These are phyloP conservation scores for Zoanthus sociatus DNA, from an alignment of 92 coral and sea anemone genomes.

Conservation along the genomic window DNA sequence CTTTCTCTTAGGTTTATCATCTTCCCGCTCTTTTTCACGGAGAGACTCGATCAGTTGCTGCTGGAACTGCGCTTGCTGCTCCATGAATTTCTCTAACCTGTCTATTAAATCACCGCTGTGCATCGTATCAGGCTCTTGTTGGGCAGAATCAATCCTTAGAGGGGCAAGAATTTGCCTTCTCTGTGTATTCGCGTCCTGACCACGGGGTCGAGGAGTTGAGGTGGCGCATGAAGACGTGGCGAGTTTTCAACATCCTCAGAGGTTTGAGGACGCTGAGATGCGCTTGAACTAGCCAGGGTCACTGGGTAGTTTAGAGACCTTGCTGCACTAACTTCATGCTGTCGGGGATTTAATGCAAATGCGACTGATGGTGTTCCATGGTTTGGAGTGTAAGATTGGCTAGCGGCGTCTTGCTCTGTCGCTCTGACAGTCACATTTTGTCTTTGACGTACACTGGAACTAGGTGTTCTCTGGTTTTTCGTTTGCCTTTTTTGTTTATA, in stretches of 20 bases:
- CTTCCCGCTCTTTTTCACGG: too few species aligned
- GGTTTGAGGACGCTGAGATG: background rate
- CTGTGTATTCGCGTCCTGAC: conserved; percentile 6
- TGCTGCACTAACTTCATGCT: too few species aligned
- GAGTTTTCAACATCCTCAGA: background rate
- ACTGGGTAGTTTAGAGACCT: too few species aligned
- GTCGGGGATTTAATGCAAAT: too few species aligned
- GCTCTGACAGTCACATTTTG: too few species aligned
- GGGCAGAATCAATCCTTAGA: background rate
- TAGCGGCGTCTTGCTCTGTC: too few species aligned
- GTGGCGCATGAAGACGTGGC: background rate
- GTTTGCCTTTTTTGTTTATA: too few species aligned
- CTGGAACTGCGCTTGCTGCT: conserved; percentile 1
- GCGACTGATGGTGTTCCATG: too few species aligned
- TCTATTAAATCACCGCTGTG: background rate
- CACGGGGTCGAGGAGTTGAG: background rate
- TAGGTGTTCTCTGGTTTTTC: too few species aligned
- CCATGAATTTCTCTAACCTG: background rate
- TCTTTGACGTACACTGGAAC: too few species aligned
- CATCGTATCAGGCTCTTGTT: conserved; percentile 9
- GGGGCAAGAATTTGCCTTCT: conserved; percentile 15
- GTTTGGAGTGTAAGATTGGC: too few species aligned
- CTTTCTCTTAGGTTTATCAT: too few species aligned
- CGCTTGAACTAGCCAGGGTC: background rate
- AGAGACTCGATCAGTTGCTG: conserved; percentile 1